These are phyloP conservation scores for Sandelia bainsii DNA, from an alignment of 2,797 vertebrate genomes.

Conservation along the genomic window DNA sequence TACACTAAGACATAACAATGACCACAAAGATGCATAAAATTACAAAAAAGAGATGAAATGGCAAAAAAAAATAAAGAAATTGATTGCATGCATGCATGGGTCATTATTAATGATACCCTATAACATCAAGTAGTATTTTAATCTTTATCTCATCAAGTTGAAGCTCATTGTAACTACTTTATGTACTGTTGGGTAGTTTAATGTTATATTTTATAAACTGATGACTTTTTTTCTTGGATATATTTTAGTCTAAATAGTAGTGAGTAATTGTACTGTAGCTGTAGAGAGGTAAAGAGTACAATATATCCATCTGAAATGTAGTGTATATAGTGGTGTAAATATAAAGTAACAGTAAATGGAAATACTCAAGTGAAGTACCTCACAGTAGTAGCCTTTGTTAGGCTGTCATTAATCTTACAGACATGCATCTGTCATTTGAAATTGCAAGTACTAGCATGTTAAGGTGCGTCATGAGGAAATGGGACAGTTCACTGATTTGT, in stretches of 20 bases:
- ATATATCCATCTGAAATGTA: background rate
- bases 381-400: background rate
- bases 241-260: no score
- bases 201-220: no score
- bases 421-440: background rate
- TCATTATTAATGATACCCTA: no score
- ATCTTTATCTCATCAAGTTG: no score
- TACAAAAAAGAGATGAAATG: no score
- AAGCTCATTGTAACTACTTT: background rate
- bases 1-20: background rate
- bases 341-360: background rate
- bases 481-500: background rate
- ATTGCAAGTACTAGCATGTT: background rate
- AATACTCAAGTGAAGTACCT: background rate
- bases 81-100: no score
- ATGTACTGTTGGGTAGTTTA: background rate
- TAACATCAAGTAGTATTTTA: no score
- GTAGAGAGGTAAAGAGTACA: background rate
- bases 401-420: background rate
- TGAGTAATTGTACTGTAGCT: no score
- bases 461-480: background rate
- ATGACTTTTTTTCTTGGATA: no score
- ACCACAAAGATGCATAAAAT: no score
- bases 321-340: background rate
- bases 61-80: no score